These are phyloP conservation scores for Zaprionus gabonicus DNA, from an alignment of 1,140 invertebrate species.

Conservation along the genomic window DNA sequence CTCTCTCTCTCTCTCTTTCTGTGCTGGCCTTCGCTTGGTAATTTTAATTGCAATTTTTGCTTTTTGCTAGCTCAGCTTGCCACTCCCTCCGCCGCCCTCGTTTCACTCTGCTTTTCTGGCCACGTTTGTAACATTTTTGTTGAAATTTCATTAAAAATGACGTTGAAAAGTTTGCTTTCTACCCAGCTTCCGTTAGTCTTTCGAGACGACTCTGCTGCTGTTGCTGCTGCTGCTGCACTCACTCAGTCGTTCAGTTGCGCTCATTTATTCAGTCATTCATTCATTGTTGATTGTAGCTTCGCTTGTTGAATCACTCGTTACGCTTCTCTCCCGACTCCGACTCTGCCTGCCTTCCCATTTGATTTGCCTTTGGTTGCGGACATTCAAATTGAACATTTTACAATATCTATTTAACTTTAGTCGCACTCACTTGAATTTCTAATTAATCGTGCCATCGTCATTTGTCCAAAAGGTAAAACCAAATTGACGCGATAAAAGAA, in stretches of 20 bases:
- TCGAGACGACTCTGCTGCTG: conserved; percentile 6
- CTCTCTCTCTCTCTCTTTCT: neutral
- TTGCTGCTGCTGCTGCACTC: conserved; percentile 19
- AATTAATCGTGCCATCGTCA: conserved; percentile 60
- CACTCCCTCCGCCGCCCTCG: neutral
- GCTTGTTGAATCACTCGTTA: conserved; percentile 55
- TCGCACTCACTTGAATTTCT: conserved; percentile 75
- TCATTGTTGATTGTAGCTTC: conserved; percentile 45
- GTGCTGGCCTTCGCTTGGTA: conserved; percentile 56
- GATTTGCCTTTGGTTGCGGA: conserved; percentile 44
- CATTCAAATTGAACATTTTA: conserved; percentile 64
- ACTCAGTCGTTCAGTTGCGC: conserved; percentile 45
- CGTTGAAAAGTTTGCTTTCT: conserved; percentile 71
- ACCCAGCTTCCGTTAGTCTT: conserved; percentile 37
- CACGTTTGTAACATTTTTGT: conserved; percentile 76
- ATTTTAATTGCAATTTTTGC: conserved; percentile 80
- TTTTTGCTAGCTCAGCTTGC: conserved; percentile 21
- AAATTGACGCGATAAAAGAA: conserved; percentile 23
- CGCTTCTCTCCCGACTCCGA: neutral
- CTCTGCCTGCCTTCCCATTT: neutral
- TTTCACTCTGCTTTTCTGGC: conserved; percentile 21
- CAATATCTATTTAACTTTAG: conserved; percentile 76
- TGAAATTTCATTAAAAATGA: conserved; percentile 80
- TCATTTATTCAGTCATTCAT: conserved; percentile 43
- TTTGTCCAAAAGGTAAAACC: conserved; percentile 35